Conservation (phyloP, 2,888 invertebrate genomes). For the Lumbricus terrestris region DNA sequence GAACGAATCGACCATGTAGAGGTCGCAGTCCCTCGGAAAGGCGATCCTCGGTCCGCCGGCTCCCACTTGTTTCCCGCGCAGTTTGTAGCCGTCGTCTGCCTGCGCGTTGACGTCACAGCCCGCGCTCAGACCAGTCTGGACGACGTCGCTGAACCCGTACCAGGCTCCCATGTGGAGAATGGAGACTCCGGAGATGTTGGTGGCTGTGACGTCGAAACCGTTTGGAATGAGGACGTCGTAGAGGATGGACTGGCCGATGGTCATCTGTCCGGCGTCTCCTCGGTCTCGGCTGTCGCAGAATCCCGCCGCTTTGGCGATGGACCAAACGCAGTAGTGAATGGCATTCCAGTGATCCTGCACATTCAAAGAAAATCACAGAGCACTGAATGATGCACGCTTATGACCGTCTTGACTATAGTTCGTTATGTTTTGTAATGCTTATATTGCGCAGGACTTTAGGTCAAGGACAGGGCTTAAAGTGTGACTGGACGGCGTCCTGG, state of each 20-base stretch:
- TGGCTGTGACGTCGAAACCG: constrained; percentile 18
- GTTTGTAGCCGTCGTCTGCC: constrained; percentile 38
- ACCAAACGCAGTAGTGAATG: constrained; percentile 37
- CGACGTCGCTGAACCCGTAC: constrained; percentile 35
- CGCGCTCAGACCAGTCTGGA: constrained; percentile 21
- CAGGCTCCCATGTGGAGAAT: constrained; percentile 37
- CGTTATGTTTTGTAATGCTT: too few species aligned
- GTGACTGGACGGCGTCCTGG: too few species aligned
- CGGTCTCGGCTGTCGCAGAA: constrained; percentile 18
- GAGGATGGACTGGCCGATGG: neutral
- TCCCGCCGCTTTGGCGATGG: constrained; percentile 31
- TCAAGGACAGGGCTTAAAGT: too few species aligned
- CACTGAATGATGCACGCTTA: too few species aligned
- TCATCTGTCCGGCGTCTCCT: constrained; percentile 21
- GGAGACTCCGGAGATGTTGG: constrained; percentile 35
- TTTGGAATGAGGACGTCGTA: neutral
- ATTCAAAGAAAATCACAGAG: neutral
- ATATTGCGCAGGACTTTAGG: too few species aligned
- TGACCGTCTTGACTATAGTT: neutral
- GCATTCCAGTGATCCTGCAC: constrained; percentile 38
- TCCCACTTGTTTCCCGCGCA: constrained; percentile 33
- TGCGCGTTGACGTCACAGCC: constrained; percentile 30
- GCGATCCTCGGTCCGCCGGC: constrained; percentile 30
- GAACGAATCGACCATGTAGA: constrained; percentile 36
- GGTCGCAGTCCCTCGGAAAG: constrained; percentile 36